phyloP scores from a whole-genome alignment of 2,888 invertebrate species.

The Toxonevra muliebris region DNA sequence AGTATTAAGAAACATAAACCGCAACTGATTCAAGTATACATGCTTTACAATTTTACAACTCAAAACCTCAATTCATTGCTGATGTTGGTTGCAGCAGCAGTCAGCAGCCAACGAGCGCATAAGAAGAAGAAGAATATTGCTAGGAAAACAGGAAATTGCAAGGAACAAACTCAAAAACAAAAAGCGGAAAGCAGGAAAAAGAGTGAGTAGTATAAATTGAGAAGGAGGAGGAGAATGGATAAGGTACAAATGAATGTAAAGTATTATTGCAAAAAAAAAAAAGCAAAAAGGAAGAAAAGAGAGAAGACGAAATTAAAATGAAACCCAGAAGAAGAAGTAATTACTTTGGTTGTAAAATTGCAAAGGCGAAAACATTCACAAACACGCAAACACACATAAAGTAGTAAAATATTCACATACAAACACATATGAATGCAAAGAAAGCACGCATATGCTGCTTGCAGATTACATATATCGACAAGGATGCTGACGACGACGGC shows the following conservation, averaged over 20 bases:
- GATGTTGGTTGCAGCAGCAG: neutral
- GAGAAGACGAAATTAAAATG: slow-evolving; percentile 26
- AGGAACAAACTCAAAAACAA: slow-evolving; percentile 39
- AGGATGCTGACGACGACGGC: neutral
- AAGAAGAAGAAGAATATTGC: slow-evolving; percentile 8
- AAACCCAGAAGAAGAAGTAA: slow-evolving; percentile 34
- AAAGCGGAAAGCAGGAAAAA: neutral
- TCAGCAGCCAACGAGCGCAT: slow-evolving; percentile 1
- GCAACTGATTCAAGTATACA: slow-evolving; percentile 22
- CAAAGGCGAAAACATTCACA: slow-evolving; percentile 12
- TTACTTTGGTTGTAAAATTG: slow-evolving; percentile 27
- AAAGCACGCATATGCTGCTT: neutral
- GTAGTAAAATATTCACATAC: no score
- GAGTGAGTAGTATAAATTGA: neutral
- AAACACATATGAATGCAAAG: no score
- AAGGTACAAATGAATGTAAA: neutral
- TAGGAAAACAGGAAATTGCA: slow-evolving; percentile 44
- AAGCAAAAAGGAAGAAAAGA: slow-evolving; percentile 1
- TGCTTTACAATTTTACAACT: neutral
- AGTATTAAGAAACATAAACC: neutral
- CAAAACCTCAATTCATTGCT: neutral
- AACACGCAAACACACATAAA: neutral
- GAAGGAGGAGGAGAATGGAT: neutral
- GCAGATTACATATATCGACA: slow-evolving; percentile 6
- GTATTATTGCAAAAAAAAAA: neutral